A percentile compares a stretch with the other conserved stretches of the same genome.
phyloP scores from a whole-genome alignment of 2,113 vertebrate species.

The Callocephalon fimbriatum region DNA sequence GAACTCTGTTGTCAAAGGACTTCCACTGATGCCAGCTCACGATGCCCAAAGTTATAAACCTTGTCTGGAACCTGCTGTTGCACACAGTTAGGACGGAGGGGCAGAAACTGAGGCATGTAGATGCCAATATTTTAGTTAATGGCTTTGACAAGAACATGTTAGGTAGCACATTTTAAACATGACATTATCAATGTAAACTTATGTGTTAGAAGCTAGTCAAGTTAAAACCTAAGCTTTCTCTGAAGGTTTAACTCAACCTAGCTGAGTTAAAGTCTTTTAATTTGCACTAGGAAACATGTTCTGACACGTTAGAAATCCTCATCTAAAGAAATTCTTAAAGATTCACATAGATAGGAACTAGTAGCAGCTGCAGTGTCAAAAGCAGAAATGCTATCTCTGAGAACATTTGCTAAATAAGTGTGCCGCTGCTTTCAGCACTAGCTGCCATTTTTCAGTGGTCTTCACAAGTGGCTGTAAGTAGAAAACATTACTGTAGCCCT shows the following conservation, averaged over 20 bases:
- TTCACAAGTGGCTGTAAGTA: constrained; percentile 12
- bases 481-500: constrained; percentile 21
- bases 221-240: not conserved
- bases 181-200: not conserved
- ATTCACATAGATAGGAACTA: not conserved
- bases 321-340: constrained; percentile 24
- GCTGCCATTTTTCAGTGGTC: constrained; percentile 51
- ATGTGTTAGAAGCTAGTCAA: not conserved
- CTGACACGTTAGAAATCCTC: not conserved
- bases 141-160: not conserved
- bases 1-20: not conserved
- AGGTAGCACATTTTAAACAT: not conserved
- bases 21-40: not conserved
- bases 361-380: constrained; percentile 31
- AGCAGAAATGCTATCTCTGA: not conserved
- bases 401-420: constrained; percentile 55
- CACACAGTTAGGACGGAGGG: not conserved
- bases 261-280: not conserved
- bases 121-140: not conserved
- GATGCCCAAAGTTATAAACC: not conserved
- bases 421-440: constrained; percentile 22
- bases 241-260: not conserved
- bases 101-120: not conserved
- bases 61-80: not conserved
- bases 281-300: not conserved